These are phyloP conservation scores for Drosophila limbata DNA, from an alignment of 2,888 invertebrate genomes.

Conservation along the genomic window DNA sequence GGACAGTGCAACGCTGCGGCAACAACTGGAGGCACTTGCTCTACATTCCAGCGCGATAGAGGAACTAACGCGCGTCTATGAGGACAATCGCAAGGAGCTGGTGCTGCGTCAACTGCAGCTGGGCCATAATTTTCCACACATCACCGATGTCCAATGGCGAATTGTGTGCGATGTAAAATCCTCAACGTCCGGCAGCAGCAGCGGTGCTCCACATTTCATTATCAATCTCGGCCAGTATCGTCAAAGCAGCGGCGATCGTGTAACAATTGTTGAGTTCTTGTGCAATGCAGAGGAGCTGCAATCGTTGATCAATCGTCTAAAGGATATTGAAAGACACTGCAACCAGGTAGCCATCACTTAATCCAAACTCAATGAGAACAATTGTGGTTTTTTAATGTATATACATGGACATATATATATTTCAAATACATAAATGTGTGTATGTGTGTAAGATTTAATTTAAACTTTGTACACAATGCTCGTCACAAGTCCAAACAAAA, in stretches of 20 bases:
- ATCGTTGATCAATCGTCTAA: conserved; percentile 83
- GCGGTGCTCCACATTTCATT: conserved; percentile 81
- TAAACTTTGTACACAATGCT: conserved; percentile 33
- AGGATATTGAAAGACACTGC: conserved; percentile 85
- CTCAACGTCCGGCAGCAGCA: conserved; percentile 80
- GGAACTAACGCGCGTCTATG: conserved; percentile 81
- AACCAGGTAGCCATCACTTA: conserved; percentile 68
- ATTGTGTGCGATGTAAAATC: conserved; percentile 84
- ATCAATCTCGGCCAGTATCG: conserved; percentile 83
- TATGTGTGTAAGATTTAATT: conserved; percentile 31
- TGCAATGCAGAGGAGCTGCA: conserved; percentile 85
- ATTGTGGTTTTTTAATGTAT: not conserved
- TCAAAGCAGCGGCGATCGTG: conserved; percentile 81
- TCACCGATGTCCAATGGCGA: conserved; percentile 85
- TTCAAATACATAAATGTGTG: conserved; percentile 8
- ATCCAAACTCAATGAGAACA: conserved; percentile 3
- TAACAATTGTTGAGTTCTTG: conserved; percentile 83
- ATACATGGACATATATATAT: conserved; percentile 8
- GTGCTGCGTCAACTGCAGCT: conserved; percentile 79
- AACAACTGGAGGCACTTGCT: conserved; percentile 75
- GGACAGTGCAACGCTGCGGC: conserved; percentile 75
- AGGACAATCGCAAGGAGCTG: conserved; percentile 82
- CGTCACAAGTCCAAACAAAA: conserved; percentile 38
- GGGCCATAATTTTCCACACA: conserved; percentile 82
- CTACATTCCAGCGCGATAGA: conserved; percentile 73